Evolutionary conservation across 2,888 invertebrate species (phyloP).

Genomic region (Syrista parreyssii): DNA sequence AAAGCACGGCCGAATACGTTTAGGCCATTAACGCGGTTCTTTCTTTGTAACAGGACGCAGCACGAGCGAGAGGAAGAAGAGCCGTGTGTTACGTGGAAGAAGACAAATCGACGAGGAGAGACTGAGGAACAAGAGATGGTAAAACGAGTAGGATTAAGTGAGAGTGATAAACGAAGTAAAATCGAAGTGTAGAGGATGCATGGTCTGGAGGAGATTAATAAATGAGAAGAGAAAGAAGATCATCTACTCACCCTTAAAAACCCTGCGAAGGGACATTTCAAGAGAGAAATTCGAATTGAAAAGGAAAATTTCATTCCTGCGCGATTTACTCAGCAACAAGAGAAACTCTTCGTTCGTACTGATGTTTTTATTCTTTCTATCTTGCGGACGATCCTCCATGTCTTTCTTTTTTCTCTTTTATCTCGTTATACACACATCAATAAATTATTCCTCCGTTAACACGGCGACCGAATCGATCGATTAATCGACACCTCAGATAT

Average conservation of each 20-base stretch:
- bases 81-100: too few relatives aligned
- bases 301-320: constrained; percentile 41
- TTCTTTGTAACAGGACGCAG: neutral
- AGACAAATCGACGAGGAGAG: neutral
- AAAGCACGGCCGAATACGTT: neutral
- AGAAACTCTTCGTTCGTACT: constrained; percentile 25
- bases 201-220: neutral
- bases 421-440: neutral
- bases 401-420: neutral
- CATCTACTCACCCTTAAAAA: constrained; percentile 45
- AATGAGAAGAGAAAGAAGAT: neutral
- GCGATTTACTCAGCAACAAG: constrained; percentile 42
- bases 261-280: constrained; percentile 42
- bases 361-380: neutral
- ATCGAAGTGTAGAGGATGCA: neutral
- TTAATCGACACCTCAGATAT: neutral
- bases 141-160: neutral
- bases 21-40: neutral
- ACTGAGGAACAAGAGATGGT: too few relatives aligned
- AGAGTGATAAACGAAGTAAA: neutral
- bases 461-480: neutral
- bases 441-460: neutral
- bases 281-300: constrained; percentile 38
- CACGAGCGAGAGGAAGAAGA: neutral
- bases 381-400: neutral